Conservation (phyloP, 2,797 vertebrate species). For the Diceros bicornis region DNA sequence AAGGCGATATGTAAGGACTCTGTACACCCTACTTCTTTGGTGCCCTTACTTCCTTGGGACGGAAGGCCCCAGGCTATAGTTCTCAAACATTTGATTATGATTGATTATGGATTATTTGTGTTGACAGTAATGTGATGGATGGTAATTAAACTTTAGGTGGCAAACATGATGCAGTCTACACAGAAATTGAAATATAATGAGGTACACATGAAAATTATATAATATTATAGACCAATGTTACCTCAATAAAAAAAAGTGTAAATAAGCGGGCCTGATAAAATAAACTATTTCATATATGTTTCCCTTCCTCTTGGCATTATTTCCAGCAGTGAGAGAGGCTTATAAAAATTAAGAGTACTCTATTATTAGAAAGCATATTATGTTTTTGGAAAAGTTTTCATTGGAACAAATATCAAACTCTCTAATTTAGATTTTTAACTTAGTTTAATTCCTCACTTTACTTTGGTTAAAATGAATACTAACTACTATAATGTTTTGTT, state of each 20-base stretch:
- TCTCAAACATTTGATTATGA: no score
- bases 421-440: slow-evolving; percentile 11
- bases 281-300: not conserved
- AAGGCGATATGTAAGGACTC: no score
- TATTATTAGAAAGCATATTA: not conserved
- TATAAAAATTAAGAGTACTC: not conserved
- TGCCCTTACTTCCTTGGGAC: no score
- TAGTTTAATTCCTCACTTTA: not conserved
- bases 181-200: no score
- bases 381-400: not conserved
- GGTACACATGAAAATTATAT: no score
- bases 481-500: not conserved
- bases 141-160: no score
- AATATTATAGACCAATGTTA: no score
- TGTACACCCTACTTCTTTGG: no score
- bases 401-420: not conserved
- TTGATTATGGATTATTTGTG: no score
- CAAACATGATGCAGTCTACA: no score
- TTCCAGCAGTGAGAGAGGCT: not conserved
- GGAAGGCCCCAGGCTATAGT: no score
- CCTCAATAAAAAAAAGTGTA: not conserved
- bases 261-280: not conserved
- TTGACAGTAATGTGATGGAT: no score
- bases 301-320: not conserved
- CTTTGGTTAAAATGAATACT: not conserved